Evolutionary conservation across 2,113 vertebrate genomes (phyloP).

Genomic region (Toxotes jaculatrix): DNA sequence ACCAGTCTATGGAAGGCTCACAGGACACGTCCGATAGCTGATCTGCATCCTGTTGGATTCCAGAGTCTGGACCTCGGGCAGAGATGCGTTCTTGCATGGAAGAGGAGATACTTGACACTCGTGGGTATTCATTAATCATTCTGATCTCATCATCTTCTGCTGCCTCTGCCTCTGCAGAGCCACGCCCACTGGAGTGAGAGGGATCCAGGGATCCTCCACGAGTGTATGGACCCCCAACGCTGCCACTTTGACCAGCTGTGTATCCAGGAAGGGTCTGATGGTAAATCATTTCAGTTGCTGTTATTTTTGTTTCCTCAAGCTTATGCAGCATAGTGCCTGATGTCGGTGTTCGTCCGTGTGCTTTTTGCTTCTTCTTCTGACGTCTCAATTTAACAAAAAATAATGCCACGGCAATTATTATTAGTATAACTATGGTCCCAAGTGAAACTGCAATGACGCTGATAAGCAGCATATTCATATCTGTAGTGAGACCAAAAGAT

Average conservation of each 20-base stretch:
- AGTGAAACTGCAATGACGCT: conserved; percentile 93
- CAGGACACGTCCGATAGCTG: conserved; percentile 96
- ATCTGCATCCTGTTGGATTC: conserved; percentile 98
- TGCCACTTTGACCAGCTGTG: conserved; percentile 73
- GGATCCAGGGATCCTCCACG: conserved; percentile 95
- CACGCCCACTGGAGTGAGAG: conserved; percentile 96
- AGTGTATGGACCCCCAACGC: conserved; percentile 85
- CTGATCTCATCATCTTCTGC: conserved; percentile 98
- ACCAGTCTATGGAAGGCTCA: conserved; percentile 95
- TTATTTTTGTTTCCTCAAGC: conserved; percentile 87
- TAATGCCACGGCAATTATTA: conserved; percentile 87
- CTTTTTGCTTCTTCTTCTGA: conserved; percentile 83
- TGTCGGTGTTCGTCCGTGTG: conserved; percentile 61
- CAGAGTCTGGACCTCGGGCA: conserved; percentile 94
- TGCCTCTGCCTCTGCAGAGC: conserved; percentile 91
- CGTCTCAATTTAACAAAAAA: conserved; percentile 88
- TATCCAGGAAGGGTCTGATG: conserved; percentile 97
- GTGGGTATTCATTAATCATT: conserved; percentile 98
- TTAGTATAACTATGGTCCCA: conserved; percentile 91
- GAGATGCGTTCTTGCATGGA: conserved; percentile 94
- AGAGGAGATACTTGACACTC: conserved; percentile 93
- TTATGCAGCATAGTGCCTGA: conserved; percentile 89
- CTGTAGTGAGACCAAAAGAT: conserved; percentile 90
- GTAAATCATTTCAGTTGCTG: conserved; percentile 90
- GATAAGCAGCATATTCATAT: conserved; percentile 91